A percentile compares a stretch with the other conserved stretches of the same genome.
Conservation (phyloP, 2,113 vertebrate species). For the Mesocricetus auratus region DNA sequence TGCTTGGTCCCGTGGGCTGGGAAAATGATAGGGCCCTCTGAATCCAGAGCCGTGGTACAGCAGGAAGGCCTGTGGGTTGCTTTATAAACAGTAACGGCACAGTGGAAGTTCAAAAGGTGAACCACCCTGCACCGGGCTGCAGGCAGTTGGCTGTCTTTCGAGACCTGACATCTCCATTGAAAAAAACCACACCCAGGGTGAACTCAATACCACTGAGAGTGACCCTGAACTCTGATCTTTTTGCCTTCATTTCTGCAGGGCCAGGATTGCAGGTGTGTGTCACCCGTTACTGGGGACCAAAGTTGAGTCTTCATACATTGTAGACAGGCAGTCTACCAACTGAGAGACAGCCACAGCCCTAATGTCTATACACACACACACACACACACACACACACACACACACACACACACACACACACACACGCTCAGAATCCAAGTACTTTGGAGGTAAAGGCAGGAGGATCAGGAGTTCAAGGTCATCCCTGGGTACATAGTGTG, state of each 20-base stretch:
- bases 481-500: neutral
- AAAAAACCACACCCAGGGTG: neutral
- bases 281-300: too few species aligned
- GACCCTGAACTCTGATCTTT: neutral
- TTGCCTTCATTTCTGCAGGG: too few species aligned
- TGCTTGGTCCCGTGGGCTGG: neutral
- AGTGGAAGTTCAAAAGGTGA: slow-evolving; percentile 66
- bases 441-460: neutral
- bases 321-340: neutral
- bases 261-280: neutral
- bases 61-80: slow-evolving; percentile 53
- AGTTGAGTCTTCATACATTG: neutral
- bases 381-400: neutral
- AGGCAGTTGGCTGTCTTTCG: neutral
- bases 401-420: neutral
- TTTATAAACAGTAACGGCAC: slow-evolving; percentile 63
- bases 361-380: neutral
- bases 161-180: slow-evolving; percentile 44
- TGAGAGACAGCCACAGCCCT: neutral
- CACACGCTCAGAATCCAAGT: too few species aligned
- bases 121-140: neutral
- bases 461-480: neutral
- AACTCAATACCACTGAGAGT: neutral
- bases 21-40: slow-evolving; percentile 57
- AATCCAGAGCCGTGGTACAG: neutral